A percentile compares a stretch with the other conserved stretches of the same genome.
Evolutionary conservation across 2,797 vertebrate genomes (phyloP).

Genomic region (Philypnodon macrostomus): DNA sequence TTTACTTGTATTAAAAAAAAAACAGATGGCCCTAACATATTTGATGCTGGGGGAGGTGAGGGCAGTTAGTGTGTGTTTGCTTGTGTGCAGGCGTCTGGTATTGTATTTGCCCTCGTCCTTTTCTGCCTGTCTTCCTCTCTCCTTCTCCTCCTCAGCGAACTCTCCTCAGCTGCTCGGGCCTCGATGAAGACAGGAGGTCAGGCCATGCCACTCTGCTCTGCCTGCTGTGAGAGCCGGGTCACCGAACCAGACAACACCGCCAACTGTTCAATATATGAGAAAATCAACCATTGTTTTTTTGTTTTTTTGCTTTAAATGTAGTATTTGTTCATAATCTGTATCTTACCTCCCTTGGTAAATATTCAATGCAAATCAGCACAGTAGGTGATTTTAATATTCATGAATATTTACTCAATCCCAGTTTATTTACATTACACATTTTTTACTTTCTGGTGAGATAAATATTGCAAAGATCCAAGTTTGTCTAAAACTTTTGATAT

Average conservation of each 20-base stretch:
- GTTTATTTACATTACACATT: slow-evolving; percentile 20
- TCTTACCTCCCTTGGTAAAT: slow-evolving; percentile 48
- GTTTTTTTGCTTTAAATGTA: slow-evolving; percentile 56
- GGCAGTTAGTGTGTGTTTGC: slow-evolving; percentile 64
- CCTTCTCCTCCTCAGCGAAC: slow-evolving; percentile 51
- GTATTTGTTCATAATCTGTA: slow-evolving; percentile 49
- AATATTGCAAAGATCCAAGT: too few species aligned
- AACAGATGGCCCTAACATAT: slow-evolving; percentile 74
- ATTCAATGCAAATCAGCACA: slow-evolving; percentile 57
- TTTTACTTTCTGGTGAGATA: too few species aligned
- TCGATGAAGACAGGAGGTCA: slow-evolving; percentile 72
- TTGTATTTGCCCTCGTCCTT: slow-evolving; percentile 73
- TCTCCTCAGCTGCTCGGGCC: slow-evolving; percentile 68
- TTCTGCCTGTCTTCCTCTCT: slow-evolving; percentile 67
- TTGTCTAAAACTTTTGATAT: background rate
- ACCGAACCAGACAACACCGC: slow-evolving; percentile 73
- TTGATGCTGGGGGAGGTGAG: slow-evolving; percentile 57
- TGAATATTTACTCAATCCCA: slow-evolving; percentile 21
- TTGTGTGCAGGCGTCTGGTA: slow-evolving; percentile 59
- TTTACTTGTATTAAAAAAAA: slow-evolving; percentile 63
- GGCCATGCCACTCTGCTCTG: slow-evolving; percentile 72
- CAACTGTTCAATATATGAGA: slow-evolving; percentile 77
- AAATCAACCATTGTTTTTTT: slow-evolving; percentile 65
- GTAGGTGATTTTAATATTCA: slow-evolving; percentile 17
- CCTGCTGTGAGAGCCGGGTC: slow-evolving; percentile 71